These are phyloP conservation scores for Centropristis striata DNA, from an alignment of 2,113 vertebrate genomes.

Conservation along the genomic window DNA sequence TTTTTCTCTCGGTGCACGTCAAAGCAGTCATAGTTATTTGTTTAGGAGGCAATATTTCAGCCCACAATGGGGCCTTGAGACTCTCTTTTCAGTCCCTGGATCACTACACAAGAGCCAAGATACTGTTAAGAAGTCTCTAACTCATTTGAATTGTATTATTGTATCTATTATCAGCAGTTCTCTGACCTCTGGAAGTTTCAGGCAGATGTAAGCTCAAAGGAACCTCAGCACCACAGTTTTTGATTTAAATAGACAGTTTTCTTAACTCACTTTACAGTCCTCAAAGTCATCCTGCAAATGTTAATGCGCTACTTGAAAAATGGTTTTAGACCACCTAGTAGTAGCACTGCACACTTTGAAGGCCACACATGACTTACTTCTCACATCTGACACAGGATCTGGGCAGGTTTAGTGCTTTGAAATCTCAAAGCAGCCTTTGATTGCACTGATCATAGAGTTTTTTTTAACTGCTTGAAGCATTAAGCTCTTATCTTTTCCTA, in stretches of 20 bases:
- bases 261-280: neutral
- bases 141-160: neutral
- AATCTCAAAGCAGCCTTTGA: constrained; percentile 33
- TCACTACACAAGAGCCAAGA: neutral
- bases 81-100: neutral
- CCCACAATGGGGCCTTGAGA: neutral
- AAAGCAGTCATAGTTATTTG: constrained; percentile 24
- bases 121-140: neutral
- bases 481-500: neutral
- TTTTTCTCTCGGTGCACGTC: constrained; percentile 8
- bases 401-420: neutral
- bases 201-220: neutral
- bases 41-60: constrained; percentile 4
- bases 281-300: neutral
- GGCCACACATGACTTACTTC: neutral
- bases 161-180: neutral
- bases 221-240: neutral
- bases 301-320: constrained; percentile 1
- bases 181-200: constrained; percentile 6
- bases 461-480: neutral
- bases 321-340: neutral
- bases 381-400: neutral
- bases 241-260: neutral
- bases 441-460: neutral
- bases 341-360: neutral